phyloP scores from a whole-genome alignment of 2,888 invertebrate genomes.

The Ichneumoninae sp. region DNA sequence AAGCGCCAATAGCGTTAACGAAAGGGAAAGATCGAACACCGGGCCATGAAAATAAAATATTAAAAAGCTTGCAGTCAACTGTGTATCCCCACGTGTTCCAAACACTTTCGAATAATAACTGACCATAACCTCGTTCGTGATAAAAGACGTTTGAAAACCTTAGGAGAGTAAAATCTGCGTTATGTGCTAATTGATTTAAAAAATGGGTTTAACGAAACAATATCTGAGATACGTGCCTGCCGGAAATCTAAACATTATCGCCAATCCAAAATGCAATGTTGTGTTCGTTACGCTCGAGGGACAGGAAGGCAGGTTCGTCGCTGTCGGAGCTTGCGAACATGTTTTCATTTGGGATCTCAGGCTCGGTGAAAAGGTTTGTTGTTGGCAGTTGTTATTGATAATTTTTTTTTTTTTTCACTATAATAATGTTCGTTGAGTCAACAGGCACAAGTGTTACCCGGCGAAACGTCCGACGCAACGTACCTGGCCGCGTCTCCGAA shows the following conservation, averaged over 20 bases:
- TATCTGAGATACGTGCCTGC: slow-evolving; percentile 94
- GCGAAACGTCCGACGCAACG: slow-evolving; percentile 93
- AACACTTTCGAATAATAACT: not conserved
- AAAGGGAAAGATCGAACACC: no score
- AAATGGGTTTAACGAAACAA: slow-evolving; percentile 96
- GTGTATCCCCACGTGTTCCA: not conserved
- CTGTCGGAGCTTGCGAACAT: slow-evolving; percentile 97
- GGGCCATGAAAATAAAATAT: no score
- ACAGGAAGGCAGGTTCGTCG: slow-evolving; percentile 93
- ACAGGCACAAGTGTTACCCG: slow-evolving; percentile 91
- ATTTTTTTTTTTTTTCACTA: not conserved
- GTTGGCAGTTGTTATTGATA: not conserved
- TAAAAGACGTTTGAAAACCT: not conserved
- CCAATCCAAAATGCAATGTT: slow-evolving; percentile 91
- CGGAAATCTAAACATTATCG: slow-evolving; percentile 95
- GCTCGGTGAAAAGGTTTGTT: slow-evolving; percentile 90
- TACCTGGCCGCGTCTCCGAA: slow-evolving; percentile 91
- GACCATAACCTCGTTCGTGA: not conserved
- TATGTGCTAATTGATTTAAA: slow-evolving; percentile 17
- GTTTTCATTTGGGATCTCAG: slow-evolving; percentile 97
- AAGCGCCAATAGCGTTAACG: not conserved
- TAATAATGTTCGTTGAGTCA: not conserved
- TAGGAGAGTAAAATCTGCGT: not conserved
- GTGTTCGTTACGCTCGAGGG: slow-evolving; percentile 91
- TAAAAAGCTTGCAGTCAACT: not conserved